These are phyloP conservation scores for Atta texana DNA, from an alignment of 1,140 invertebrate species.

Conservation along the genomic window DNA sequence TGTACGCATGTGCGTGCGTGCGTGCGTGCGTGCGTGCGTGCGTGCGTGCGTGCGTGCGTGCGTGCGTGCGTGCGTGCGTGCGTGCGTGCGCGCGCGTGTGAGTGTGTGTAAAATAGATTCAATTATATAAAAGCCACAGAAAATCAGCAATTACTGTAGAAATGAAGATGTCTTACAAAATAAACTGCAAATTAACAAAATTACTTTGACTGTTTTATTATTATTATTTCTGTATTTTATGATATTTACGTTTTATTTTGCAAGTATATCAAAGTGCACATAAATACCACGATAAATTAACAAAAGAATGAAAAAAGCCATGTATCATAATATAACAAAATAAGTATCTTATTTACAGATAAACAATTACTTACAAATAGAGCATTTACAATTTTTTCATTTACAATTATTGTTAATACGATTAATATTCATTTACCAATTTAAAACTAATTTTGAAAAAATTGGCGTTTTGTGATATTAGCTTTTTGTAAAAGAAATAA, in stretches of 20 bases:
- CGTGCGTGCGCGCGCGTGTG: too few relatives aligned
- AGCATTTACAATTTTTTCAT: too few relatives aligned
- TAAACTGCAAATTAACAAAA: constrained; percentile 80
- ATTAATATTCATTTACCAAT: background rate
- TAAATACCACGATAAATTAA: background rate
- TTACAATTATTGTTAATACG: background rate
- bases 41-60: too few relatives aligned
- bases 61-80: constrained; percentile 40
- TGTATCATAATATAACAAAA: background rate
- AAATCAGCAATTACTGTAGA: constrained; percentile 83
- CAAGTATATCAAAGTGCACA: background rate
- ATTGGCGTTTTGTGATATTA: background rate
- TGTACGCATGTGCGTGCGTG: too few relatives aligned
- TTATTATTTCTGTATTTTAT: background rate
- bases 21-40: too few relatives aligned
- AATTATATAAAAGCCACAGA: constrained; percentile 75
- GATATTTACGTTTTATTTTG: constrained; percentile 1
- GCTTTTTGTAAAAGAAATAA: background rate
- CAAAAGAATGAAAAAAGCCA: background rate
- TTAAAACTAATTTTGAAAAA: background rate
- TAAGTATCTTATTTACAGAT: constrained; percentile 4
- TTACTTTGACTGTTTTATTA: background rate
- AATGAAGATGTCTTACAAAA: constrained; percentile 83
- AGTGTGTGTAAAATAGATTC: constrained; percentile 77
- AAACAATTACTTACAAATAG: background rate